Conservation (phyloP, 2,888 invertebrate genomes). For the Hydraecia micacea region DNA sequence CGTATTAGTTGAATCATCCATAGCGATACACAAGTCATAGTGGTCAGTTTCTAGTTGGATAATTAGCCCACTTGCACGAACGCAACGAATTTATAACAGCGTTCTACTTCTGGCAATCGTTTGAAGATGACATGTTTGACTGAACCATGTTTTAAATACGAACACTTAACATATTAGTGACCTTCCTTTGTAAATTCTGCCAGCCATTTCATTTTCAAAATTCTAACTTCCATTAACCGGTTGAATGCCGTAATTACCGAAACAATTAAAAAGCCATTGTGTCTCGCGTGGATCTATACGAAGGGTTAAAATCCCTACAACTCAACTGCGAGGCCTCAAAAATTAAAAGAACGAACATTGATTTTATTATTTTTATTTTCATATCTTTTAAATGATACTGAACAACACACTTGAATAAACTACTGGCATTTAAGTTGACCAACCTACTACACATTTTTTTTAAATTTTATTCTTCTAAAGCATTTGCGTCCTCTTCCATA, state of each 20-base stretch:
- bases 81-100: not conserved
- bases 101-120: not conserved
- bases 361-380: constrained; percentile 8
- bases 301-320: no score
- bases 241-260: no score
- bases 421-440: constrained; percentile 22
- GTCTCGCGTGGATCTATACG: no score
- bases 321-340: not conserved
- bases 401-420: constrained; percentile 42
- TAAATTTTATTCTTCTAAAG: constrained; percentile 59
- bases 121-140: not conserved
- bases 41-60: not conserved
- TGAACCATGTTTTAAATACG: not conserved
- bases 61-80: no score
- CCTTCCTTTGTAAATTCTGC: not conserved
- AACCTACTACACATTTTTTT: constrained; percentile 7
- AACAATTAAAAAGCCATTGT: no score
- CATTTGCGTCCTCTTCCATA: constrained; percentile 76
- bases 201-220: no score
- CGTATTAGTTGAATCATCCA: not conserved
- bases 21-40: no score
- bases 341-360: not conserved
- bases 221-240: not conserved
- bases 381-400: constrained; percentile 3
- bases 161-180: not conserved